A percentile compares a stretch with the other conserved stretches of the same genome.
phyloP scores from a whole-genome alignment of 2,113 vertebrate species.

The Apteryx mantelli region DNA sequence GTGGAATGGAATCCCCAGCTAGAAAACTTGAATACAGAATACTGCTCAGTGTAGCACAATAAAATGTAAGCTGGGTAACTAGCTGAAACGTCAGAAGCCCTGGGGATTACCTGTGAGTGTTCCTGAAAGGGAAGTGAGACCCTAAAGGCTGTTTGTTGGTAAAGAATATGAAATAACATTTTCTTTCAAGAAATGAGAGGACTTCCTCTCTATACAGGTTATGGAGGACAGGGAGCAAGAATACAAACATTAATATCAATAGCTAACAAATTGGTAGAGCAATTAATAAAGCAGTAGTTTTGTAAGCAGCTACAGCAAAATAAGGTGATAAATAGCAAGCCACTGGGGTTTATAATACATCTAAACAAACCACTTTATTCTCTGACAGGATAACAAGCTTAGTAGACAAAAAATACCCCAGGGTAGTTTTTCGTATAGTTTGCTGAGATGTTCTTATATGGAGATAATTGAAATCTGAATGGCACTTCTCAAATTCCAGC shows the following conservation, averaged over 20 bases:
- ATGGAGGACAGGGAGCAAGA: not conserved
- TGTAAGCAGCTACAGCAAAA: constrained; percentile 1
- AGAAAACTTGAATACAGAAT: not conserved
- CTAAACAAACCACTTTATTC: constrained; percentile 1
- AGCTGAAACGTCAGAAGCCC: not conserved
- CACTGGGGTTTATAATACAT: constrained; percentile 25
- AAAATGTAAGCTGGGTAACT: not conserved
- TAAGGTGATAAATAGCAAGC: constrained; percentile 45
- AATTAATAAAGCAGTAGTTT: constrained; percentile 25
- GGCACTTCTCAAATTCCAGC: not conserved
- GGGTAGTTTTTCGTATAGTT: not conserved
- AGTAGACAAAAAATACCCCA: constrained; percentile 6
- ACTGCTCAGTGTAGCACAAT: not conserved
- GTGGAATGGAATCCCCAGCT: not conserved
- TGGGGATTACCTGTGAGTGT: not conserved
- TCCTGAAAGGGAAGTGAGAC: not conserved
- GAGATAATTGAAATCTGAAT: not conserved
- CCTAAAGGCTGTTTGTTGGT: not conserved
- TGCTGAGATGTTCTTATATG: not conserved
- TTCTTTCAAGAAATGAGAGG: not conserved
- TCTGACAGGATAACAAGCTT: constrained; percentile 36
- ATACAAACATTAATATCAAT: not conserved
- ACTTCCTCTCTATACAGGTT: not conserved
- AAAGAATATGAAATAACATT: not conserved
- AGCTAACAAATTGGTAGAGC: not conserved